These are phyloP conservation scores for Pseudomyrmex concolor DNA, from an alignment of 1,140 invertebrate species.

Conservation along the genomic window DNA sequence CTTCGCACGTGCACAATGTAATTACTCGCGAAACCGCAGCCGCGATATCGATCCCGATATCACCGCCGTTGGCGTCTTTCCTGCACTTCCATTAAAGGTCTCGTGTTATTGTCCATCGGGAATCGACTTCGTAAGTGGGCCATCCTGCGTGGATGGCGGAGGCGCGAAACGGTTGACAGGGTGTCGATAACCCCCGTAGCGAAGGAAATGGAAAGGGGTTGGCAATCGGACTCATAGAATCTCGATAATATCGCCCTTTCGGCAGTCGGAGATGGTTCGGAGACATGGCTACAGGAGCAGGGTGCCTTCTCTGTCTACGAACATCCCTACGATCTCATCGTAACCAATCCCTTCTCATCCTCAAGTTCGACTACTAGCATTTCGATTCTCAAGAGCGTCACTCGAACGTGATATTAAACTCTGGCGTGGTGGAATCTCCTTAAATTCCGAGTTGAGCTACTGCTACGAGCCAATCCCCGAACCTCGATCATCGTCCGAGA, in stretches of 20 bases:
- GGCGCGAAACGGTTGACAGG: conserved; percentile 71
- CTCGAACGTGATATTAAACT: conserved; percentile 62
- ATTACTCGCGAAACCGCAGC: conserved; percentile 47
- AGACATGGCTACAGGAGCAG: not conserved
- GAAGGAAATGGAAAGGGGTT: conserved; percentile 68
- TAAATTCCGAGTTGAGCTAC: conserved; percentile 2
- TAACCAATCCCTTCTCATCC: conserved; percentile 53
- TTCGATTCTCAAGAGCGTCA: conserved; percentile 66
- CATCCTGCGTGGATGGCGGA: conserved; percentile 57
- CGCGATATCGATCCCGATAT: conserved; percentile 8
- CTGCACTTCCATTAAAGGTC: conserved; percentile 47
- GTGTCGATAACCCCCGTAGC: conserved; percentile 72
- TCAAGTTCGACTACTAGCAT: conserved; percentile 6
- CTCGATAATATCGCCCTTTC: conserved; percentile 70
- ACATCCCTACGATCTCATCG: conserved; percentile 39
- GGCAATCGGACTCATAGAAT: conserved; percentile 70
- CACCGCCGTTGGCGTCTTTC: conserved; percentile 40
- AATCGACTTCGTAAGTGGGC: conserved; percentile 73
- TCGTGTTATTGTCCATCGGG: conserved; percentile 69
- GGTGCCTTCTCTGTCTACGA: conserved; percentile 26
- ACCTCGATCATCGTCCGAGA: conserved; percentile 7
- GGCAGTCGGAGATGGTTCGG: not conserved
- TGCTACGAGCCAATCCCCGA: not conserved
- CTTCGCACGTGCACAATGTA: conserved; percentile 31
- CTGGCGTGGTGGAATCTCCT: not conserved